Conservation (phyloP, 2,888 invertebrate species). For the Drosophila gaucha region DNA sequence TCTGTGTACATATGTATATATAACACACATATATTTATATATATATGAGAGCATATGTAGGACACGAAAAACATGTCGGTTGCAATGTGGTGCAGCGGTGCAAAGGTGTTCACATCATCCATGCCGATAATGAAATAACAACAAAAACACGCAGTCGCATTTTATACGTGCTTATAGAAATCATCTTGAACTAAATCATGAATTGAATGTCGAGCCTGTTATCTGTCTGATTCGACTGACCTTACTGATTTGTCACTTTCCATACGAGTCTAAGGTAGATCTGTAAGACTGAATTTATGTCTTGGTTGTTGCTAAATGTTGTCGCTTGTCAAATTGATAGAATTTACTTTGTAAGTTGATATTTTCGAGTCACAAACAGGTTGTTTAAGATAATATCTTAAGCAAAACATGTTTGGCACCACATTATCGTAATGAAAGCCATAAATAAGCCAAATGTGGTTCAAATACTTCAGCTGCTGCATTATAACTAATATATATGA, state of each 20-base stretch:
- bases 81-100: slow-evolving; percentile 15
- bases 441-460: slow-evolving; percentile 13
- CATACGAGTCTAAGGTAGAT: background rate
- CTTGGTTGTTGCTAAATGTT: no score
- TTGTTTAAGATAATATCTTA: background rate
- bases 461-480: background rate
- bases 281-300: background rate
- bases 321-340: no score
- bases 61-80: slow-evolving; percentile 30
- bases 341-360: no score
- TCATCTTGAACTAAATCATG: slow-evolving; percentile 66
- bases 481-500: background rate
- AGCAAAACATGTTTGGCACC: background rate
- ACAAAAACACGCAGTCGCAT: slow-evolving; percentile 14
- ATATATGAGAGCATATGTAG: slow-evolving; percentile 32
- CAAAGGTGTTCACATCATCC: slow-evolving; percentile 17
- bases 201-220: slow-evolving; percentile 33
- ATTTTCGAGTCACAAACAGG: background rate
- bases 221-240: slow-evolving; percentile 31
- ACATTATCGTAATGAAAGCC: background rate
- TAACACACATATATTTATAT: slow-evolving; percentile 1
- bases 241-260: slow-evolving; percentile 39
- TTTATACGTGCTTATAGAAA: slow-evolving; percentile 25
- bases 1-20: background rate
- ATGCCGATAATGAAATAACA: slow-evolving; percentile 33